Base-by-base conservation (phyloP, 2,113 vertebrate genomes). In the Rhombomys opimus region DNA sequence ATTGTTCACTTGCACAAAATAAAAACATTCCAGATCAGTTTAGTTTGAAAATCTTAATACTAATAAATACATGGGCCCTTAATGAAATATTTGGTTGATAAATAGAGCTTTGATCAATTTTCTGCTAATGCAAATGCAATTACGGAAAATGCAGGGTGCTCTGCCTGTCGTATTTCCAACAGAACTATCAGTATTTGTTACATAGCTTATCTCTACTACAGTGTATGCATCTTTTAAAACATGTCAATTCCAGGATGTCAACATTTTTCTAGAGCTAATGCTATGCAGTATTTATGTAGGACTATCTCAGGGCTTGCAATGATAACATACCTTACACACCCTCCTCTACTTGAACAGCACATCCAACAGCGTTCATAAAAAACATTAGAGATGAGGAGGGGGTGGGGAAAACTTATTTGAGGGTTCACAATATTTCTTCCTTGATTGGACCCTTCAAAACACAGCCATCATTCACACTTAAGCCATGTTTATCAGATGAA, bases 51-150 rank as follows among this genome's bases (percentile, higher is more conserved):
- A 72, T 96, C 46, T 94, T 95, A 97, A 92, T 92, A 95, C 97
- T 97, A 97, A 88, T 96, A 89, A 98, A 97, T 98, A 97, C 96
- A 97, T 97, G 93, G 95, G 85, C 85, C 87, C 94, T 91, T 96
- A 6, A 88, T n/a, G 88, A 95, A 95, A 87, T 84, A 73, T 97
- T 97, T 98, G 98, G 96, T 97, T 97, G 93, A 92, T 97, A 67
- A 77, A 94, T 67, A 89, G 54, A 97, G 91, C 76, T 97, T 96
- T 97, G 90, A 85, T 98, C 89, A 52, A 98, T 96, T 97, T 97
- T 96, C 67, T 96, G 73, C 68, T 97, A 97, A 98, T 97, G 97
- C 98, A 97, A 95, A 91, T 98, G 82, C 96, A 97, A 98, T 98
- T 97, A 98, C 41, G 78, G 88, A 92, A 96, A 97, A 95, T 96